phyloP scores from a whole-genome alignment of 2,888 invertebrate species.

The Minunthozetes semirufus region DNA sequence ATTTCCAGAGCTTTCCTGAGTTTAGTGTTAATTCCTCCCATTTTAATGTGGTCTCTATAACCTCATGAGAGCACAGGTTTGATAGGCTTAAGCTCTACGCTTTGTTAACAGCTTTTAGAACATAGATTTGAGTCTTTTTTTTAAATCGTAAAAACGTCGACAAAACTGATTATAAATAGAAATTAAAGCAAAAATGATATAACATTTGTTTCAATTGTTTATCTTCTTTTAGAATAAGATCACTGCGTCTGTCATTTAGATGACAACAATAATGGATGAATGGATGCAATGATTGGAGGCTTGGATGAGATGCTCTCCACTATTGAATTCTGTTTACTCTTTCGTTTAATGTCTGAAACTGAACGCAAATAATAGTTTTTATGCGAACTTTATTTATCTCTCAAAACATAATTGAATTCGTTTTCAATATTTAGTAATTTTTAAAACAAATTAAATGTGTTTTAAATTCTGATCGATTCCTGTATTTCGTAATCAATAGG shows the following conservation, averaged over 20 bases:
- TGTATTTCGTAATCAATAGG: too few relatives aligned
- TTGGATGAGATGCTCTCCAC: too few relatives aligned
- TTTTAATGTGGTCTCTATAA: constrained; percentile 44
- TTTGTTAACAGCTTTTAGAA: not conserved
- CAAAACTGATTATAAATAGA: not conserved
- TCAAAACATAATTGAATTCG: too few relatives aligned
- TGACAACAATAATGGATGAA: constrained; percentile 3
- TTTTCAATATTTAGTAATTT: too few relatives aligned
- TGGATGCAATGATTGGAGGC: not conserved
- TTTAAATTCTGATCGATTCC: too few relatives aligned
- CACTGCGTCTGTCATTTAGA: not conserved
- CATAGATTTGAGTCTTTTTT: not conserved
- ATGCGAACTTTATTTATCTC: too few relatives aligned
- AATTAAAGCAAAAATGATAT: not conserved
- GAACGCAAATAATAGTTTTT: too few relatives aligned
- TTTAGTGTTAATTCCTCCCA: constrained; percentile 64
- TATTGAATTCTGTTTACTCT: too few relatives aligned
- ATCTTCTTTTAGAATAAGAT: not conserved
- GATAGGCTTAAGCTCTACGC: not conserved
- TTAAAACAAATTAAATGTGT: too few relatives aligned
- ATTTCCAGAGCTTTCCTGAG: constrained; percentile 63
- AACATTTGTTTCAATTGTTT: not conserved
- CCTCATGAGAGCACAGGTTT: too few relatives aligned
- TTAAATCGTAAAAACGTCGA: too few relatives aligned
- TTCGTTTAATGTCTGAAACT: too few relatives aligned